Percentiles rank a stretch among this genome's conserved stretches.
Evolutionary conservation across 1,140 invertebrate species (phyloP).

Genomic region (Periplaneta americana): DNA sequence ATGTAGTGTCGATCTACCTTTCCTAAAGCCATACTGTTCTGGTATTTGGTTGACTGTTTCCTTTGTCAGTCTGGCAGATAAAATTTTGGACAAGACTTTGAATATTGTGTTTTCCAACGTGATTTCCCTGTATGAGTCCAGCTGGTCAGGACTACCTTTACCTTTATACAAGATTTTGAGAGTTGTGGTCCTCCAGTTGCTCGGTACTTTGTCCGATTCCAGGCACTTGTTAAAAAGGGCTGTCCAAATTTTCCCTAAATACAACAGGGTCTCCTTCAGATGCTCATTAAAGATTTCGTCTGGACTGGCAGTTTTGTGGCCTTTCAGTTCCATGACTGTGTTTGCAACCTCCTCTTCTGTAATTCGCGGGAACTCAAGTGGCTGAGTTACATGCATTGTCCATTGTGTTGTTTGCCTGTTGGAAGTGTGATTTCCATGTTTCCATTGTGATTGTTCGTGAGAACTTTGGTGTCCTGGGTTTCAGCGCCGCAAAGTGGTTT

Average conservation of each 20-base stretch:
- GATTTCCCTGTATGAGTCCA: neutral
- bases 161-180: conserved; percentile 3
- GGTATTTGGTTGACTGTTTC: neutral
- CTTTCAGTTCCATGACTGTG: too few species aligned
- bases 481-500: too few species aligned
- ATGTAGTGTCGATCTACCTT: neutral
- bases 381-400: neutral
- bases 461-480: too few species aligned
- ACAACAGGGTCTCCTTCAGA: neutral
- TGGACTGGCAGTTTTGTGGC: neutral
- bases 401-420: neutral
- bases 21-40: neutral
- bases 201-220: neutral
- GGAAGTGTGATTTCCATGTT: neutral
- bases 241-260: neutral
- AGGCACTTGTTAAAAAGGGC: neutral
- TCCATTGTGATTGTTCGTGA: too few species aligned
- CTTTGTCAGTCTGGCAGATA: neutral
- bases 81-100: neutral
- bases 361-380: neutral
- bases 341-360: neutral
- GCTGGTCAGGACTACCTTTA: neutral
- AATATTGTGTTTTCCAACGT: neutral
- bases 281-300: neutral
- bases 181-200: neutral